phyloP scores from a whole-genome alignment of 2,888 invertebrate species.

The Tuberolachnus salignus region DNA sequence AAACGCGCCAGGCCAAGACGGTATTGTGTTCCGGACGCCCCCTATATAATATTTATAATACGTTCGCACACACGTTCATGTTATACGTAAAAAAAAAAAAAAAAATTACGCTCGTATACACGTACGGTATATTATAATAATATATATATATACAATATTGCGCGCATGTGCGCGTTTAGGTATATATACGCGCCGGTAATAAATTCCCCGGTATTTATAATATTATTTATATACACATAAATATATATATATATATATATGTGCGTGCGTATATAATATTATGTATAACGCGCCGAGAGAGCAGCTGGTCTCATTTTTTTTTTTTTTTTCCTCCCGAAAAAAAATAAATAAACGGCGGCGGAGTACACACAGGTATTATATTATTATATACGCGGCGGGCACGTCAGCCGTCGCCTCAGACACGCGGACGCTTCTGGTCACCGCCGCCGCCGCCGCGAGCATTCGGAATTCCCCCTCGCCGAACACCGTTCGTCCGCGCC shows the following conservation, averaged over 20 bases:
- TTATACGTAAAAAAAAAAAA: no score
- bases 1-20: slow-evolving; percentile 34
- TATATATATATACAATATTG: no score
- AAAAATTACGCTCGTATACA: no score
- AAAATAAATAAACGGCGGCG: neutral
- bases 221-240: neutral
- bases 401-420: slow-evolving; percentile 29
- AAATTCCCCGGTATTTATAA: slow-evolving; percentile 28
- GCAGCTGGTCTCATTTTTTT: slow-evolving; percentile 37
- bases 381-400: neutral
- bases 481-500: neutral
- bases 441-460: slow-evolving; percentile 1
- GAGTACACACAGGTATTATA: neutral
- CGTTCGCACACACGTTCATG: neutral
- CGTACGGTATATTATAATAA: no score
- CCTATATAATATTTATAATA: neutral
- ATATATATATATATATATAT: neutral
- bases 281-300: neutral
- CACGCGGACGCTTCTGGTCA: slow-evolving; percentile 54
- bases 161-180: neutral
- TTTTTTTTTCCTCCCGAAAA: no score
- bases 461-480: neutral
- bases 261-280: neutral
- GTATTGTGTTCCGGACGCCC: slow-evolving; percentile 36
- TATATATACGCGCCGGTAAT: neutral